A percentile compares a stretch with the other conserved stretches of the same genome.
Conservation (phyloP, 2,797 vertebrate species). For the Oreochromis grahami region DNA sequence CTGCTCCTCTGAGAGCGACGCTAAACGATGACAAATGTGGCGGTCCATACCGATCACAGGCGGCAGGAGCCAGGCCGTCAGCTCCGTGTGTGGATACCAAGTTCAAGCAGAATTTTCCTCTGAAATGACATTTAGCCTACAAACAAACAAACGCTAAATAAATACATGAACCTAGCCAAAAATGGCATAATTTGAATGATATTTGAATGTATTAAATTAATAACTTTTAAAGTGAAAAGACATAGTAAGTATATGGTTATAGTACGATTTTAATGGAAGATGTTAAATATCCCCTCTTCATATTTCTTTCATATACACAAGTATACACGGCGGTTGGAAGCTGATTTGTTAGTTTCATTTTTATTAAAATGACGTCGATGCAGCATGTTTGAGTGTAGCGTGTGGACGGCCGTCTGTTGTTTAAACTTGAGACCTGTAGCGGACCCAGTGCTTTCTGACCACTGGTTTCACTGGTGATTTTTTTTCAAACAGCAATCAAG, state of each 20-base stretch:
- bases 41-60: constrained; percentile 86
- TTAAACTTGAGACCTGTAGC: neutral
- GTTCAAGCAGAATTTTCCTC: neutral
- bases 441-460: neutral
- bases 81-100: neutral
- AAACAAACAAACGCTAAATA: neutral
- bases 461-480: neutral
- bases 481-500: constrained; percentile 33
- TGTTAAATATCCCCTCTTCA: neutral
- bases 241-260: neutral
- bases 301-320: neutral
- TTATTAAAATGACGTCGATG: neutral
- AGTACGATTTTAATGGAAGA: neutral
- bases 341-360: neutral
- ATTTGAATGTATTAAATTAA: neutral
- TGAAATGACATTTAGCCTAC: neutral
- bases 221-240: neutral
- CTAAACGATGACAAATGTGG: constrained; percentile 84
- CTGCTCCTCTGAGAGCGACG: constrained; percentile 78
- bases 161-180: neutral
- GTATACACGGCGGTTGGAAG: neutral
- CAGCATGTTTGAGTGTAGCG: neutral
- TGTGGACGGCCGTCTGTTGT: neutral
- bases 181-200: neutral
- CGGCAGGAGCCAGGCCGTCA: neutral